Evolutionary conservation across 2,113 vertebrate species (phyloP).

Genomic region (Stegastes partitus): DNA sequence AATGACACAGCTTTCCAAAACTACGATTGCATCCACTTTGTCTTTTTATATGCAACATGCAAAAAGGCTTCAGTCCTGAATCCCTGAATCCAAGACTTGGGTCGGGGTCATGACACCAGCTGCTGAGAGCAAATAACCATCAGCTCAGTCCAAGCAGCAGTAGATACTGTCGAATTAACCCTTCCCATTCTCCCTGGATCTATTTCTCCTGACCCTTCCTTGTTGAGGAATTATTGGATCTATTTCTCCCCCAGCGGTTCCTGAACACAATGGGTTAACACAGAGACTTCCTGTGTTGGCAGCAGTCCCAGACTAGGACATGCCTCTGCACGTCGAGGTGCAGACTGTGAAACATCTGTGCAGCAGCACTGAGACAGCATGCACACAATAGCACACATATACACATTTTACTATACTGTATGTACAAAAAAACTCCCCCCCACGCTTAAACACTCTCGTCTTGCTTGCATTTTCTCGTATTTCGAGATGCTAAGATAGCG

Average conservation of each 20-base stretch:
- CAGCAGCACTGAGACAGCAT: slow-evolving; percentile 76
- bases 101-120: slow-evolving; percentile 23
- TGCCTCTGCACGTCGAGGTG: slow-evolving; percentile 88
- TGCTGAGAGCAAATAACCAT: slow-evolving; percentile 39
- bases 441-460: slow-evolving; percentile 10
- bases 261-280: slow-evolving; percentile 85
- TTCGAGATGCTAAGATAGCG: slow-evolving; percentile 40
- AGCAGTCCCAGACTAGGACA: slow-evolving; percentile 87
- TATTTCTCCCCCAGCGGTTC: slow-evolving; percentile 4
- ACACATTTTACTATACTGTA: slow-evolving; percentile 25
- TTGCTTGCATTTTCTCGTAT: slow-evolving; percentile 29
- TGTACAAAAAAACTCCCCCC: slow-evolving; percentile 22
- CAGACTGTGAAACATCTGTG: slow-evolving; percentile 92
- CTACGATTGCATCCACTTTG: background rate
- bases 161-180: slow-evolving; percentile 50
- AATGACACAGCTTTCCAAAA: background rate
- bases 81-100: background rate
- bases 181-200: slow-evolving; percentile 24
- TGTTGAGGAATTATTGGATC: slow-evolving; percentile 13
- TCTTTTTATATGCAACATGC: slow-evolving; percentile 12
- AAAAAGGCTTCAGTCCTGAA: slow-evolving; percentile 20
- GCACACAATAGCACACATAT: slow-evolving; percentile 67
- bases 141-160: slow-evolving; percentile 19
- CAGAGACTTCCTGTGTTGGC: slow-evolving; percentile 87
- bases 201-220: slow-evolving; percentile 16